Conservation (phyloP, 2,113 vertebrate species). For the Phycodurus eques region DNA sequence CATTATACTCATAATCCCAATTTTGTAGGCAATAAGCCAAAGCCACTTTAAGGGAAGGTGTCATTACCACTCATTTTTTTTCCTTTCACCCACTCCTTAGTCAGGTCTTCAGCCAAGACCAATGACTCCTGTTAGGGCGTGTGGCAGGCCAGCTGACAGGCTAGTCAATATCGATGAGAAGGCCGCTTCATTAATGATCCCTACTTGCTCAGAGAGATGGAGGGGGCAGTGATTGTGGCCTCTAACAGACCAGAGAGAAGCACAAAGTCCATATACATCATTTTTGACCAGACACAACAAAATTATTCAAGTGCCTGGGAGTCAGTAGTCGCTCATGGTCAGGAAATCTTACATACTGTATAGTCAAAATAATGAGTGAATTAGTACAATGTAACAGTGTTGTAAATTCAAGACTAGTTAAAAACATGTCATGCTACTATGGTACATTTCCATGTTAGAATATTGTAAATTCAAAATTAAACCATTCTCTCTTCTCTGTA, state of each 20-base stretch:
- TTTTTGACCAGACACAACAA: conserved; percentile 37
- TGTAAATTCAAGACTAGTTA: too few species aligned
- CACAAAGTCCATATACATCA: conserved; percentile 74
- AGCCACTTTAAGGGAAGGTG: conserved; percentile 28
- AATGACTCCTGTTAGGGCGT: conserved; percentile 98
- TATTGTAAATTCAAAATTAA: too few species aligned
- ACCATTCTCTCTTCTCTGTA: too few species aligned
- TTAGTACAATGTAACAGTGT: not conserved
- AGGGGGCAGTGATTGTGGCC: conserved; percentile 88
- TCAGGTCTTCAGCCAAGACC: conserved; percentile 98
- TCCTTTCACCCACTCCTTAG: conserved; percentile 47
- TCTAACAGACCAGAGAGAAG: conserved; percentile 87
- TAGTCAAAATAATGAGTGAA: not conserved
- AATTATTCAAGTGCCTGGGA: conserved; percentile 10
- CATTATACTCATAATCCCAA: conserved; percentile 76
- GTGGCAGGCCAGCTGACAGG: conserved; percentile 94
- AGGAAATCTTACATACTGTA: not conserved
- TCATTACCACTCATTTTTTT: conserved; percentile 46
- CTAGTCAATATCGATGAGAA: conserved; percentile 99
- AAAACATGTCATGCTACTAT: too few species aligned
- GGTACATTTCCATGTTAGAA: too few species aligned
- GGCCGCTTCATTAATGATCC: conserved; percentile 98
- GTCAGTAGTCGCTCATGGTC: conserved; percentile 5
- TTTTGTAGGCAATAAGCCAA: conserved; percentile 59
- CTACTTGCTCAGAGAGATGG: conserved; percentile 85